phyloP scores from a whole-genome alignment of 2,888 invertebrate genomes.

The Melinaea menophilus region DNA sequence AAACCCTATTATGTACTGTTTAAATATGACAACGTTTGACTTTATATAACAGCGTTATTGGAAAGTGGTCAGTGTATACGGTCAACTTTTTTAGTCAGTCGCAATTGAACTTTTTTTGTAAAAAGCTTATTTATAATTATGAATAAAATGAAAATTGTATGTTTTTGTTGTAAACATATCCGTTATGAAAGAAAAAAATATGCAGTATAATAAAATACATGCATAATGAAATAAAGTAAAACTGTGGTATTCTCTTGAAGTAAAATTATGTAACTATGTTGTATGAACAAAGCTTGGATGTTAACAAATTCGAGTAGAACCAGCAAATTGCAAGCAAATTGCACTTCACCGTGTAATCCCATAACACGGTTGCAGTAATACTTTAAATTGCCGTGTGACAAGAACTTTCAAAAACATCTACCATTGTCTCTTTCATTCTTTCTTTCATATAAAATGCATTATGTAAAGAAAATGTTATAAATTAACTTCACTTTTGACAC shows the following conservation, averaged over 20 bases:
- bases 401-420: constrained; percentile 1
- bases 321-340: constrained; percentile 1
- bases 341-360: constrained; percentile 5
- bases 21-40: constrained; percentile 29
- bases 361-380: constrained; percentile 7
- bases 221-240: background rate
- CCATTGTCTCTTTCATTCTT: background rate
- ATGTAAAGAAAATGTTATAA: no score
- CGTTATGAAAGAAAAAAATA: no score
- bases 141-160: no score
- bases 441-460: no score
- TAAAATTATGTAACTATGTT: background rate
- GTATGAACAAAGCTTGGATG: background rate
- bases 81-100: constrained; percentile 23
- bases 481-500: no score
- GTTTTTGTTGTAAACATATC: no score
- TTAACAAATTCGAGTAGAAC: constrained; percentile 1
- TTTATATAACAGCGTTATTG: constrained; percentile 23
- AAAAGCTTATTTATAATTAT: background rate
- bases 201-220: background rate
- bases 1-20: constrained; percentile 27
- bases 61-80: constrained; percentile 29
- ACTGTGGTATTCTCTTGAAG: background rate
- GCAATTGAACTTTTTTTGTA: constrained; percentile 7
- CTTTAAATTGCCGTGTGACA: constrained; percentile 4